A percentile compares a stretch with the other conserved stretches of the same genome.
phyloP scores from a whole-genome alignment of 2,888 invertebrate genomes.

The Halictus quadricinctus region DNA sequence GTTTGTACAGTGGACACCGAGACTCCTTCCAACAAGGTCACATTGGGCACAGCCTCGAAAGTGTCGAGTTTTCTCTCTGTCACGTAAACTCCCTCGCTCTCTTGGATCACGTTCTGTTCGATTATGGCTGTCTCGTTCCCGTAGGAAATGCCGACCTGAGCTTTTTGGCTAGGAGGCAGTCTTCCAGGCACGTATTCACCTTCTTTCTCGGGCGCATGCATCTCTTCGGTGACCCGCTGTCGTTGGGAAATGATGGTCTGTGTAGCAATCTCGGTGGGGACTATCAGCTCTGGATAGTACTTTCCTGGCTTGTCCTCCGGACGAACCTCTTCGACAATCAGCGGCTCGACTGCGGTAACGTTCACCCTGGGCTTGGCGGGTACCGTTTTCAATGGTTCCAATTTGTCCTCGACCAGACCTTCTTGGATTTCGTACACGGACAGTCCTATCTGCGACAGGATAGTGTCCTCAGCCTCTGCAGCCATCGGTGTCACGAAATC shows the following conservation, averaged over 20 bases:
- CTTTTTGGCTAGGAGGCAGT: constrained; percentile 86
- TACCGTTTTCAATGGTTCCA: constrained; percentile 83
- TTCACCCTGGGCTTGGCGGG: constrained; percentile 85
- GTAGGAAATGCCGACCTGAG: constrained; percentile 84
- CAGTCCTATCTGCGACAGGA: constrained; percentile 86
- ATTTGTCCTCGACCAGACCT: constrained; percentile 85
- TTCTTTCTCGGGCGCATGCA: constrained; percentile 88
- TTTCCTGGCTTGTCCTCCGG: constrained; percentile 89
- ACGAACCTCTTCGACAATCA: constrained; percentile 87
- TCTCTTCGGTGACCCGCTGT: constrained; percentile 86
- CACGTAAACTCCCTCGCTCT: constrained; percentile 86
- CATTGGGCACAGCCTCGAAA: constrained; percentile 75
- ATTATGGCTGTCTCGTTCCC: constrained; percentile 86
- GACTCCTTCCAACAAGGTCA: constrained; percentile 83
- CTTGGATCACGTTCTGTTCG: constrained; percentile 85
- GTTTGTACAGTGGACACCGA: constrained; percentile 86
- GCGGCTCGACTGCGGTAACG: constrained; percentile 86
- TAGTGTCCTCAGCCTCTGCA: constrained; percentile 84
- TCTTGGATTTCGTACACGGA: constrained; percentile 87
- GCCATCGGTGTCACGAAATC: constrained; percentile 82
- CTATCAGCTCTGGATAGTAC: constrained; percentile 90
- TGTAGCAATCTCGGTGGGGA: constrained; percentile 90
- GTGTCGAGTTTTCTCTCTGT: constrained; percentile 71
- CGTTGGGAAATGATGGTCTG: constrained; percentile 87
- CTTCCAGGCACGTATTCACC: constrained; percentile 85